Evolutionary conservation across 2,797 vertebrate species (phyloP).

Genomic region (Lepus oiostolus): DNA sequence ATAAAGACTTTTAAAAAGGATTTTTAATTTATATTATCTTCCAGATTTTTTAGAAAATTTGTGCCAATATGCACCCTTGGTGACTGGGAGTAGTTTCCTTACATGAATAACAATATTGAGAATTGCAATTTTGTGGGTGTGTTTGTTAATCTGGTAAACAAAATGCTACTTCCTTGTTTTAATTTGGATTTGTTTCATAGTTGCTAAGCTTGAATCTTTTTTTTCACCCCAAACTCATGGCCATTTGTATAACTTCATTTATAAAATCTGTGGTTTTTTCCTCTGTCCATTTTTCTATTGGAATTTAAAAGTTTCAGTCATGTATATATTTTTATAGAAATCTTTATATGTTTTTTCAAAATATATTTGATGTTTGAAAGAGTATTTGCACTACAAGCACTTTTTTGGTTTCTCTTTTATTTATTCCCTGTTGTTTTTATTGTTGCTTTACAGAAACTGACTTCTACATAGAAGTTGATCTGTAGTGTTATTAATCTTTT

Average conservation of each 20-base stretch:
- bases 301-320: neutral
- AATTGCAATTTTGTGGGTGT: neutral
- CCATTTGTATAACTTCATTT: neutral
- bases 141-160: neutral
- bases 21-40: neutral
- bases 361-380: neutral
- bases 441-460: neutral
- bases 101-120: neutral
- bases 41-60: conserved; percentile 18
- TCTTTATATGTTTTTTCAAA: neutral
- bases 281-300: neutral
- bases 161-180: neutral
- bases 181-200: neutral
- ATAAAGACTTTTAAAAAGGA: neutral
- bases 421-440: neutral
- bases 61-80: neutral
- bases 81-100: neutral
- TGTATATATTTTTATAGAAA: neutral
- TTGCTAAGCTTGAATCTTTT: neutral
- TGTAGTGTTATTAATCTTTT: conserved; percentile 22
- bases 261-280: neutral
- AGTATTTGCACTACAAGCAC: neutral
- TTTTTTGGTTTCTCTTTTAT: neutral
- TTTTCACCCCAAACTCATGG: neutral
- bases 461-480: neutral